Evolutionary conservation across 1,140 invertebrate species (phyloP).

Genomic region (Pogonus chalceus): DNA sequence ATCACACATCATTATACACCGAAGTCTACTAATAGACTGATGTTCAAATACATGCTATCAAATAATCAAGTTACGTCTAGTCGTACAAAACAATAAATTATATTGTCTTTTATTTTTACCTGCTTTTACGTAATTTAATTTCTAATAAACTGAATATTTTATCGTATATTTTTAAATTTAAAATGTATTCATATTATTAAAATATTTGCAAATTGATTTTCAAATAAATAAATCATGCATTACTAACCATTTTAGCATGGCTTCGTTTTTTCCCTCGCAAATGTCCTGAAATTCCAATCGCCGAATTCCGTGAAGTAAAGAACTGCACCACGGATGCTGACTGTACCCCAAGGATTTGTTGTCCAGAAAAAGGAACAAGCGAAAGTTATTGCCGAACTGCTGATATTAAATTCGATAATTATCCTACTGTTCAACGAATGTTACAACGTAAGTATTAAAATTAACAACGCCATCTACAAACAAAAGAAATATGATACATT

Average conservation of each 20-base stretch:
- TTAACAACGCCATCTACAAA: neutral
- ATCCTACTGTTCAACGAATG: slow-evolving; percentile 40
- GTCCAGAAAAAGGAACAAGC: slow-evolving; percentile 45
- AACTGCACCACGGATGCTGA: slow-evolving; percentile 52
- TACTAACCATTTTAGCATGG: slow-evolving; percentile 12
- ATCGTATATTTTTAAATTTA: no score
- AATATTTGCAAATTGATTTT: no score
- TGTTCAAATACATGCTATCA: no score
- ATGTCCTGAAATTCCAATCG: slow-evolving; percentile 50
- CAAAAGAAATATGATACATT: slow-evolving; percentile 1
- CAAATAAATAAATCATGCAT: no score
- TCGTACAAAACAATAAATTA: no score
- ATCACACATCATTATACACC: no score
- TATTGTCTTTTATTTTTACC: no score
- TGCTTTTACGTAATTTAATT: no score
- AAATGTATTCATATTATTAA: no score
- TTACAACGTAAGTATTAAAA: slow-evolving; percentile 35
- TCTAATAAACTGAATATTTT: no score
- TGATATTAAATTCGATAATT: slow-evolving; percentile 46
- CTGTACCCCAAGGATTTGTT: slow-evolving; percentile 60
- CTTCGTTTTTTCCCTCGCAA: slow-evolving; percentile 51
- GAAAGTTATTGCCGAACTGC: slow-evolving; percentile 56
- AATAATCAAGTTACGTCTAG: no score
- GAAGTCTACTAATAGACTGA: no score
- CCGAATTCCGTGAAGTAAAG: slow-evolving; percentile 53